Conservation (phyloP, 2,113 vertebrate genomes). For the Blennius ocellaris region DNA sequence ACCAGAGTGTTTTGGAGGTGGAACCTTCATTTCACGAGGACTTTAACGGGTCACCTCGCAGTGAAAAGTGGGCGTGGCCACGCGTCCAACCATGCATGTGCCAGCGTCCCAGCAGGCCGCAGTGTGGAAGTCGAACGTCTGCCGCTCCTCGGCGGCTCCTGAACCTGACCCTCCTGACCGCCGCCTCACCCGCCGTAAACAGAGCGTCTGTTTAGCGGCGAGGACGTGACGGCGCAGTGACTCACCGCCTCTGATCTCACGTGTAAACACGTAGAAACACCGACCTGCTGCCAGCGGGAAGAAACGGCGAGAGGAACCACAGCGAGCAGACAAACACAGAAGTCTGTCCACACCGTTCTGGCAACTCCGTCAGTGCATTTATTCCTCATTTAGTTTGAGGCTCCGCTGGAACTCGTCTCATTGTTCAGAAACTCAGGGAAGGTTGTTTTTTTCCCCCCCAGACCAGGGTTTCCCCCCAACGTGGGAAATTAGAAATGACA, state of each 20-base stretch:
- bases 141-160: conserved; percentile 57
- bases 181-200: conserved; percentile 65
- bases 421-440: conserved; percentile 10
- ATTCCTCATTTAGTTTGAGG: conserved; percentile 28
- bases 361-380: conserved; percentile 16
- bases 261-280: conserved; percentile 38
- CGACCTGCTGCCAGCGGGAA: conserved; percentile 36
- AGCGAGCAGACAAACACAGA: conserved; percentile 2
- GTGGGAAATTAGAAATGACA: not conserved
- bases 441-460: conserved; percentile 5
- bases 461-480: not conserved
- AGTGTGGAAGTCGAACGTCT: too few relatives aligned
- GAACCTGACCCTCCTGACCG: conserved; percentile 58
- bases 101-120: too few relatives aligned
- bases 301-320: conserved; percentile 18
- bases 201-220: conserved; percentile 56
- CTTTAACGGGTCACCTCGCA: too few relatives aligned
- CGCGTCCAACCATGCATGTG: too few relatives aligned
- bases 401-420: not conserved
- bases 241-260: conserved; percentile 57
- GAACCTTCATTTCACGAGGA: too few relatives aligned
- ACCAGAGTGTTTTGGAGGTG: too few relatives aligned
- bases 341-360: not conserved
- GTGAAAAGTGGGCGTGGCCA: too few relatives aligned
- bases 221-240: conserved; percentile 57